Base-by-base conservation (phyloP, 1,140 invertebrate genomes). In the Pseudomyrmex flavicornis region DNA sequence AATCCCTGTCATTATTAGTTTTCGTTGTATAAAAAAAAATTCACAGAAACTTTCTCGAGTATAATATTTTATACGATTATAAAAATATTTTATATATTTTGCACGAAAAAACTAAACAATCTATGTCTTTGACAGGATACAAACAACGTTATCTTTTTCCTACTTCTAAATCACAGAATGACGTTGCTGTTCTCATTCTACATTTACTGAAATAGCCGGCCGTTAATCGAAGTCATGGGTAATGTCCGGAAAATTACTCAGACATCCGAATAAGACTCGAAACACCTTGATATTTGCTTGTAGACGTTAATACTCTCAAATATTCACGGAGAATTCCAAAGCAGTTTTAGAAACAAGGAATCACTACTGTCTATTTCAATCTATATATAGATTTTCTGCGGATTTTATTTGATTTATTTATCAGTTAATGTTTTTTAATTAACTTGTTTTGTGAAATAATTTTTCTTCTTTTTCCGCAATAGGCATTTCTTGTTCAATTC, bases 181-280 rank as follows among this genome's bases (percentile, higher is more conserved):
- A 68, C 20, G n/a, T 46, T 77, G n/a, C 3, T 54, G 35, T 56
- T 77, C 17, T 50, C 17, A 50, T 68, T 68, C 26, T 56, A 20
- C 9, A 54, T 4, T 56, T 9, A 56, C n/a, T 17, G 9, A 13
- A 8, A 66, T 46, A 20, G 59, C n/a, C 22, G 20, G n/a, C 61
- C 8, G 50, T 68, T 77, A 77, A 77, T 77, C 74, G 62, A 77
- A 77, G 13, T 66, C 74, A 66, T 15, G 74, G 61, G 46, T 77
- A 77, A 77, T 77, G 61, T 68, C 62, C 26, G 74, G 74, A 77
- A 77, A 77, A 77, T 77, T 77, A 77, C 48, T 20, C 48, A 77
- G 62, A 9, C 62, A 77, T 77, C 17, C n/a, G 12, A 26, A 44
- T 66, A 68, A 73, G 56, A 74, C 2, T 17, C n/a, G 69, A 73